phyloP scores from a whole-genome alignment of 1,140 invertebrate species.

The Holcopasites calliopsidis region DNA sequence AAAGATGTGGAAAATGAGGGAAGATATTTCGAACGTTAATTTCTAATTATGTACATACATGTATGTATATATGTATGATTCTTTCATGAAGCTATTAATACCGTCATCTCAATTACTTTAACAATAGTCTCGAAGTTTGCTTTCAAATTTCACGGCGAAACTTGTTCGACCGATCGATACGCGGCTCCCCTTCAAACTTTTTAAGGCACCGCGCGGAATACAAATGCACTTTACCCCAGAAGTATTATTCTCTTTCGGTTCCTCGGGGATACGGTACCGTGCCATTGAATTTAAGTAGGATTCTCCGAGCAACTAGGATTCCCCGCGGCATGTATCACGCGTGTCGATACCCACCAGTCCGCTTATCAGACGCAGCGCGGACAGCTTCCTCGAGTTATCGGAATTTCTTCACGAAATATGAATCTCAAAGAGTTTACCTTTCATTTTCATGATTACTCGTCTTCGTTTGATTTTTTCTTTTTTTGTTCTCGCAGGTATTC shows the following conservation, averaged over 20 bases:
- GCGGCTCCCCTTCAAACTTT: neutral
- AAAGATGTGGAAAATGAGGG: no score
- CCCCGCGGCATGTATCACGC: conserved; percentile 10
- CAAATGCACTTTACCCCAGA: conserved; percentile 10
- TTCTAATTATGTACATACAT: neutral
- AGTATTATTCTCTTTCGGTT: conserved; percentile 19
- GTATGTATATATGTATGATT: neutral
- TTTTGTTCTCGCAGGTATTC: no score
- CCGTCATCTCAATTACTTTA: neutral
- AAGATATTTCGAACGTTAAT: no score
- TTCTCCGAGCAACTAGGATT: conserved; percentile 16
- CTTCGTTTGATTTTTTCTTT: no score
- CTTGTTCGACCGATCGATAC: neutral
- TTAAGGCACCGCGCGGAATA: neutral
- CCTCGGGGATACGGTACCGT: neutral
- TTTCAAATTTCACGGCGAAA: neutral
- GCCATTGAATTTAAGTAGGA: conserved; percentile 39
- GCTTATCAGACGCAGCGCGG: neutral
- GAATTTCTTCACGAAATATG: no score
- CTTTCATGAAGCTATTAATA: neutral
- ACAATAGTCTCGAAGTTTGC: neutral
- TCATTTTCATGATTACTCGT: no score
- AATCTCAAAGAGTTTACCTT: no score
- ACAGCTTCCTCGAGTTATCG: neutral
- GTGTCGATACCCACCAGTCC: neutral